Evolutionary conservation across 2,888 invertebrate species (phyloP), one percentile per base, ranked within the genome.

Genomic region (Metallyticus violacea): DNA sequence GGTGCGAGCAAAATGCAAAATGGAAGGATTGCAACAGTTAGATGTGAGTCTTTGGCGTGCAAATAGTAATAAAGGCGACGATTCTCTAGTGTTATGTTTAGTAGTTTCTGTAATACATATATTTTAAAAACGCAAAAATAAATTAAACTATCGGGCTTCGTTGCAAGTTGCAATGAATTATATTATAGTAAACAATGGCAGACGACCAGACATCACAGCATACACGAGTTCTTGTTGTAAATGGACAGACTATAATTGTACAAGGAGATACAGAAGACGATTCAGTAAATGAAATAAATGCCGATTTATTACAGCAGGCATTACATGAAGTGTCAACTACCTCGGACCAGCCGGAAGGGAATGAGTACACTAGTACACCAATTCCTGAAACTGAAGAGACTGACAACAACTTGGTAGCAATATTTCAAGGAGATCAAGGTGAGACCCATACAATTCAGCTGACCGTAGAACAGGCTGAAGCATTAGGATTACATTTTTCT

Each of bases 401-500:
- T 30, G 62, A 26, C 25, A 86, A 85, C 62, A 88, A 86, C 83
- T 85, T 88, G 25, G 86, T 87, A 79, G 85, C 87, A 77, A 87
- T 88, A 78, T 88, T 87, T 86, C 85, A 88, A 81, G 87, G 85
- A 28, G 87, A 88, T 26, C 79, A 86, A 30, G 87, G 87, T 30
- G 90, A 90, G 83, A 89, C 91, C 1, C 91, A 91, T 81, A 90
- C 91, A 2, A 91, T 92, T 88, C 91, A 91, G 15, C 87, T 92
- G 9, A 91, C 91, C 2, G 90, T 90, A 1, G 91, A 90, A 84
- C 91, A 92, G 88, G 91, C 91, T 1, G 90, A 90, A 3, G 91
- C 91, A 40, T 89, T 92, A 86, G 91, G 91, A 83, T 89, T 92
- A 89, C 90, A 90, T 87, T 91, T 91, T 85, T 90, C 90, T 87